Evolutionary conservation across 2,888 invertebrate species (phyloP).

Genomic region (Drosophila kambysellisi): DNA sequence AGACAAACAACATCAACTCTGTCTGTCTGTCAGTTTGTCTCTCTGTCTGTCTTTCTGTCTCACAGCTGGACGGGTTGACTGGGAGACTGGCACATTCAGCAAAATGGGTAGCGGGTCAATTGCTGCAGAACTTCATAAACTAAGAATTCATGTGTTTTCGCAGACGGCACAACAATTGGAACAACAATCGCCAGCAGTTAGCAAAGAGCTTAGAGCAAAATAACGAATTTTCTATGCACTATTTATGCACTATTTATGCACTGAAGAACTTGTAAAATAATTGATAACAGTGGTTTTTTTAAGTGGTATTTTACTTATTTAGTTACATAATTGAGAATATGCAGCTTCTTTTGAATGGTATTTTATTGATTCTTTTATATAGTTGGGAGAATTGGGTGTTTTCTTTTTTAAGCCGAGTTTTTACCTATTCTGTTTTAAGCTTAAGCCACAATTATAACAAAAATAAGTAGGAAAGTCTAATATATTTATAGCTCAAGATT

Average conservation of each 20-base stretch:
- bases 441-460: too few relatives aligned
- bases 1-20: constrained; percentile 51
- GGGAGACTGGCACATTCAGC: not conserved
- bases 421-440: too few relatives aligned
- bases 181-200: constrained; percentile 39
- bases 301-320: not conserved
- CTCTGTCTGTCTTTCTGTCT: not conserved
- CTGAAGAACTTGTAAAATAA: not conserved
- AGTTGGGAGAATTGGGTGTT: not conserved
- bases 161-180: constrained; percentile 45
- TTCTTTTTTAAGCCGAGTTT: too few relatives aligned
- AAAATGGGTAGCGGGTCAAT: constrained; percentile 28
- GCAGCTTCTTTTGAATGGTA: too few relatives aligned
- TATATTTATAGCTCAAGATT: too few relatives aligned
- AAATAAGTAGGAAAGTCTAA: too few relatives aligned
- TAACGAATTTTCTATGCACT: constrained; percentile 32
- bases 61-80: not conserved
- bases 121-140: constrained; percentile 75
- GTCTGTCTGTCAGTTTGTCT: not conserved
- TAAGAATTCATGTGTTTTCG: constrained; percentile 72
- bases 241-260: constrained; percentile 16
- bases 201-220: too few relatives aligned
- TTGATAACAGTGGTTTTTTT: not conserved
- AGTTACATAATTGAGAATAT: not conserved
- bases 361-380: not conserved